phyloP scores from a whole-genome alignment of 2,888 invertebrate genomes.

The Hipparchia semele region DNA sequence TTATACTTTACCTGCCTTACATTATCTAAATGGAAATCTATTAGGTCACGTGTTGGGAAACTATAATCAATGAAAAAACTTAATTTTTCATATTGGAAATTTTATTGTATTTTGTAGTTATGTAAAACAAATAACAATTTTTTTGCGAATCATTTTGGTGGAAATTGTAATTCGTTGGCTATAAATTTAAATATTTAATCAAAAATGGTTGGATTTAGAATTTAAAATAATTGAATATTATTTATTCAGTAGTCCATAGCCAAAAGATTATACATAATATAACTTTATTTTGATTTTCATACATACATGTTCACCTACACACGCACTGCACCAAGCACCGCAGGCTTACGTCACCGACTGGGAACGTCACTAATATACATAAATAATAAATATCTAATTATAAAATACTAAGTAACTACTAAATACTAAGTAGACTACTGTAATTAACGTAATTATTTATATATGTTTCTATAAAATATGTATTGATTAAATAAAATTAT shows the following conservation, averaged over 20 bases:
- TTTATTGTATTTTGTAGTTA: too few relatives aligned
- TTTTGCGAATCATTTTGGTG: too few relatives aligned
- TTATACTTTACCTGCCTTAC: neutral
- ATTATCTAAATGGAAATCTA: too few relatives aligned
- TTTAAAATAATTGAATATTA: too few relatives aligned
- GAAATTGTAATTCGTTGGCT: too few relatives aligned
- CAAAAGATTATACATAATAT: conserved; percentile 34
- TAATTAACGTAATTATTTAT: too few relatives aligned
- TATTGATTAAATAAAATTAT: neutral
- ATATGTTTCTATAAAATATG: neutral
- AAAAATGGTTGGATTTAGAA: too few relatives aligned
- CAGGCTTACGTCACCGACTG: conserved; percentile 20
- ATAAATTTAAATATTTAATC: too few relatives aligned
- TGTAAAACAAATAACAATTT: too few relatives aligned
- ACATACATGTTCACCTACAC: conserved; percentile 44
- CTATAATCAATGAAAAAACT: neutral
- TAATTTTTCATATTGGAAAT: neutral
- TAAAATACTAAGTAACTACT: neutral
- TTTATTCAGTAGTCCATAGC: conserved; percentile 53
- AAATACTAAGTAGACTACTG: too few relatives aligned
- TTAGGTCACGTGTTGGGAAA: neutral
- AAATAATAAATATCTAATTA: neutral
- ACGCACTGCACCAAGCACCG: conserved; percentile 36
- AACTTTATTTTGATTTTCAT: conserved; percentile 40
- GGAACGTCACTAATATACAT: conserved; percentile 27